Base-by-base conservation (phyloP, 53 echinoderm and acorn worm genomes). In the Hippasteria phrygiana region DNA sequence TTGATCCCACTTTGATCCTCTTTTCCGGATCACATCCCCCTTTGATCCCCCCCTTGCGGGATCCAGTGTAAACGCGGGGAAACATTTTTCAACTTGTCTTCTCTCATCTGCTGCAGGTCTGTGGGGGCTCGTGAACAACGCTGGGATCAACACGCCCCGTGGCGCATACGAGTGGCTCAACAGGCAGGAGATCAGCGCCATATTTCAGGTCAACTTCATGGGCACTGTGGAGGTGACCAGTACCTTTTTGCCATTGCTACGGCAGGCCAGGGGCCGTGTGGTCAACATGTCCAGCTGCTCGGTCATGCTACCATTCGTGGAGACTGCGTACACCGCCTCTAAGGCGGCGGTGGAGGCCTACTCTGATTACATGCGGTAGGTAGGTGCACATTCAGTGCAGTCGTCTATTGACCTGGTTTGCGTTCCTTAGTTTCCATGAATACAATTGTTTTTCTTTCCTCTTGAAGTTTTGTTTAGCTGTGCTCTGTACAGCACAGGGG, bases 41-140 rank as follows among this genome's bases (percentile, higher is more conserved):
- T n/a, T n/a, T n/a, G n/a, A n/a, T n/a, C n/a, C n/a, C n/a, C n/a
- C n/a, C n/a, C n/a, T n/a, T n/a, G n/a, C n/a, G n/a, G n/a, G n/a
- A n/a, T n/a, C n/a, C n/a, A n/a, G n/a, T n/a, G n/a, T n/a, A n/a
- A n/a, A n/a, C n/a, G n/a, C n/a, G n/a, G n/a, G n/a, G n/a, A n/a
- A n/a, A n/a, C n/a, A n/a, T n/a, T n/a, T n/a, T n/a, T n/a, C n/a
- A n/a, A n/a, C n/a, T n/a, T n/a, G n/a, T n/a, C n/a, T n/a, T n/a
- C 48, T 48, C 48, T 16, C 36, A 31, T 32, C 33, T 28, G 7
- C 7, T 35, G 6, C 48, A 85, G 85, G 70, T 85, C 20, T 85
- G 46, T 85, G 85, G 85, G 85, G 85, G 5, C 39, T 85, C 11
- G 85, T 85, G 5, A 85, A 85, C 71, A 85, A 85, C 34, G 85